Evolutionary conservation across 2,797 vertebrate genomes (phyloP).

Genomic region (Catharus ustulatus): DNA sequence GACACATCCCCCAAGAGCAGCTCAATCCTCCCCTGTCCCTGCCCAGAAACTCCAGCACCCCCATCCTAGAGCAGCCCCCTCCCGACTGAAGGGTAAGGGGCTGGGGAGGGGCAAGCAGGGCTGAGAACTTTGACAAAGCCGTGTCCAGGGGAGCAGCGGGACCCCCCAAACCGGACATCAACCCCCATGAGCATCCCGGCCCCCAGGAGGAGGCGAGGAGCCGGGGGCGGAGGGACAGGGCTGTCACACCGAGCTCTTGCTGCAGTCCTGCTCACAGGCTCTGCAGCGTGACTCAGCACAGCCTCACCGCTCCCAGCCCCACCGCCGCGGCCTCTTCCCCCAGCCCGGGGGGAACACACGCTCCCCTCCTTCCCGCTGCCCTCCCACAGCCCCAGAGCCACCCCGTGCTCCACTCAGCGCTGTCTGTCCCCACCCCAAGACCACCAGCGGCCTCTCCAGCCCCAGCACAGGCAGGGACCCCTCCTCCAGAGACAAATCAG

Average conservation of each 20-base stretch:
- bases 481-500: fast-evolving
- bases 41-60: not conserved
- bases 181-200: not conserved
- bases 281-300: conserved; percentile 73
- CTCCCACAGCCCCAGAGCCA: not conserved
- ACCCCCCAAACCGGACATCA: not conserved
- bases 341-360: not conserved
- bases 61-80: not conserved
- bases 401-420: not conserved
- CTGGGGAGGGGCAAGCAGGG: fast-evolving
- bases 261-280: conserved; percentile 55
- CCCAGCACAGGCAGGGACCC: not conserved
- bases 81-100: not conserved
- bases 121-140: fast-evolving
- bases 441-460: not conserved
- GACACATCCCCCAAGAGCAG: not conserved
- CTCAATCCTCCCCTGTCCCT: not conserved
- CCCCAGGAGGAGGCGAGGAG: not conserved
- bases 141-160: fast-evolving
- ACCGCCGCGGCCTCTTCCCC: not conserved
- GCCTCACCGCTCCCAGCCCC: not conserved
- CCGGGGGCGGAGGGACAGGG: not conserved
- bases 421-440: not conserved
- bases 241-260: conserved; percentile 40
- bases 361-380: not conserved